These are phyloP conservation scores for Liasis olivaceus DNA, from an alignment of 2,797 vertebrate genomes.

Conservation along the genomic window DNA sequence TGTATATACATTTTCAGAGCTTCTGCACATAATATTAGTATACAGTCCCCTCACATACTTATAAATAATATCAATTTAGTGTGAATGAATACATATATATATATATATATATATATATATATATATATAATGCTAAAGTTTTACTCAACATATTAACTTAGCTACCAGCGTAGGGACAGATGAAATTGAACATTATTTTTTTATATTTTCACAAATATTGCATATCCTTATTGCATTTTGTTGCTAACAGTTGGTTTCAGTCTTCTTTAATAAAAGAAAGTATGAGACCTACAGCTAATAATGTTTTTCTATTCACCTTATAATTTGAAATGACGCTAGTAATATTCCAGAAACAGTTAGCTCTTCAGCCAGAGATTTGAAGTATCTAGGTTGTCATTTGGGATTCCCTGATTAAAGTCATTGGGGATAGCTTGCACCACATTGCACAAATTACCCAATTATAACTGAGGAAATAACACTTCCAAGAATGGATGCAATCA, in stretches of 20 bases:
- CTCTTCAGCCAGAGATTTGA: not conserved
- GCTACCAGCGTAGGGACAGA: not conserved
- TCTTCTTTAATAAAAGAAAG: not conserved
- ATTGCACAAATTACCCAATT: not conserved
- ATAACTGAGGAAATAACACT: not conserved
- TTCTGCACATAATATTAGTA: not conserved
- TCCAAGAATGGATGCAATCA: not conserved
- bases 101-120: not conserved
- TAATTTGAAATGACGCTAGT: not conserved
- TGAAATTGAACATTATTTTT: not conserved
- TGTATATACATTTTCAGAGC: not conserved
- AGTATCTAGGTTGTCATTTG: not conserved
- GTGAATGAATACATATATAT: not conserved
- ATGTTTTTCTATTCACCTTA: not conserved
- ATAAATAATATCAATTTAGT: not conserved
- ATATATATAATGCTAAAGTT: not conserved
- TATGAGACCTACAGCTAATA: not conserved
- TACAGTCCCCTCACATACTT: not conserved
- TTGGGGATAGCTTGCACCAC: not conserved
- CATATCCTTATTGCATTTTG: not conserved
- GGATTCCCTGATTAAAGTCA: not conserved
- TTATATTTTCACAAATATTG: not conserved
- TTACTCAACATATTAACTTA: not conserved
- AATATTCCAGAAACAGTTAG: not conserved
- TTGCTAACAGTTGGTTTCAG: not conserved